phyloP scores from a whole-genome alignment of 1,140 invertebrate genomes.

The Drosophila baimaii region DNA sequence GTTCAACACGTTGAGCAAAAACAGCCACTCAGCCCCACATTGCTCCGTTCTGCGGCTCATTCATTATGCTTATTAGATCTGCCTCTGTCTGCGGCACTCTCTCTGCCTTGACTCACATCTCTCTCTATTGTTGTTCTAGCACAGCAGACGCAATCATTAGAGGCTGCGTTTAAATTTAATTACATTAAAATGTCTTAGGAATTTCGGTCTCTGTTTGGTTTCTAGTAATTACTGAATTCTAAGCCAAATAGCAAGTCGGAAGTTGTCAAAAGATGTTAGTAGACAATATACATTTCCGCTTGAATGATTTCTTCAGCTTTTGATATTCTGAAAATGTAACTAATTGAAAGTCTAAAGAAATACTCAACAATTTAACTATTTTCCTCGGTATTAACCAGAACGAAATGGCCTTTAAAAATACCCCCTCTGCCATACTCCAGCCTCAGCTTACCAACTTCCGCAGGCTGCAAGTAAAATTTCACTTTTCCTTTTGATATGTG shows the following conservation, averaged over 20 bases:
- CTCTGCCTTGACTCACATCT: slow-evolving; percentile 14
- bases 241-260: slow-evolving; percentile 3
- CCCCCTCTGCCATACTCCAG: not conserved
- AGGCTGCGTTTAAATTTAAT: slow-evolving; percentile 69
- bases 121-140: slow-evolving; percentile 68
- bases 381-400: not conserved
- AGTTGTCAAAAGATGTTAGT: slow-evolving; percentile 7
- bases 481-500: slow-evolving; percentile 55
- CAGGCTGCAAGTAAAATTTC: slow-evolving; percentile 36
- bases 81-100: slow-evolving; percentile 53
- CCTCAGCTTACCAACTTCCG: slow-evolving; percentile 31
- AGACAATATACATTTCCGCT: not conserved
- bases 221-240: slow-evolving; percentile 38
- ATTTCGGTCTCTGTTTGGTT: slow-evolving; percentile 39
- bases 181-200: slow-evolving; percentile 62
- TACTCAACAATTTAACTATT: not conserved
- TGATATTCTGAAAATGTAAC: not conserved
- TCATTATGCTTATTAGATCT: slow-evolving; percentile 81
- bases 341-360: not conserved
- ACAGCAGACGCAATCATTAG: slow-evolving; percentile 50
- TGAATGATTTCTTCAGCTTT: not conserved
- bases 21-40: slow-evolving; percentile 76
- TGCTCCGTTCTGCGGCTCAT: slow-evolving; percentile 46
- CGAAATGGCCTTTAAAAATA: not conserved
- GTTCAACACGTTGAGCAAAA: slow-evolving; percentile 77